Evolutionary conservation across 2,113 vertebrate species (phyloP).

Genomic region (Saimiri boliviensis): DNA sequence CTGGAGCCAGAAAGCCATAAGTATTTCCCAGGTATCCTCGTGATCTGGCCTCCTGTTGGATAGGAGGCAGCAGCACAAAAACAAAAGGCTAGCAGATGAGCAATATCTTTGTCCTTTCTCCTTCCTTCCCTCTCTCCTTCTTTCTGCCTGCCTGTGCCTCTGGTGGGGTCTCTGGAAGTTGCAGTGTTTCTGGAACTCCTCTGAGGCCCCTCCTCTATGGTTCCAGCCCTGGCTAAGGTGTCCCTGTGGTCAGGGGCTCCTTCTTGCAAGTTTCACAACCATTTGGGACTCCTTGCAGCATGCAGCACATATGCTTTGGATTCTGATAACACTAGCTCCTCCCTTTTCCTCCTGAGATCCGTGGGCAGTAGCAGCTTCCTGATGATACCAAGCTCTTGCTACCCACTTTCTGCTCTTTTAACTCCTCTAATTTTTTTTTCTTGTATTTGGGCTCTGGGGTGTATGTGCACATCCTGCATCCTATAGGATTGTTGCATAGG

Average conservation of each 20-base stretch:
- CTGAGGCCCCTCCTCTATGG: neutral
- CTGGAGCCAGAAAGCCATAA: neutral
- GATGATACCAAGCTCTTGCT: neutral
- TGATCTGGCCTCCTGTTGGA: neutral
- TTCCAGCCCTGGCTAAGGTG: no score
- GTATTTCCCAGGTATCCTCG: fast-evolving
- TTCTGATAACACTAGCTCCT: neutral
- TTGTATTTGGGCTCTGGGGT: no score
- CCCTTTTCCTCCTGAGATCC: neutral
- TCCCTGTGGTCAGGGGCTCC: fast-evolving
- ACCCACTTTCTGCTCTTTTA: neutral
- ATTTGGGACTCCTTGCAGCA: fast-evolving
- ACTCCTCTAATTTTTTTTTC: neutral
- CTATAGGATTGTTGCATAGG: no score
- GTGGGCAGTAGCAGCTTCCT: neutral
- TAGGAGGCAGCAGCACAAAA: neutral
- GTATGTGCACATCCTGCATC: no score
- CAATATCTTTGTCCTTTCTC: no score
- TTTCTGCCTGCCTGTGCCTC: fast-evolving
- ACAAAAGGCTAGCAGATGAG: neutral
- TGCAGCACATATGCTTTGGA: fast-evolving
- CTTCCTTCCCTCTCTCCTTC: neutral
- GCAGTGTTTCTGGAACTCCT: no score
- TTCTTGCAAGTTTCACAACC: no score
- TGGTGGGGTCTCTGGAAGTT: neutral